A percentile compares a stretch with the other conserved stretches of the same genome.
Evolutionary conservation across 2,113 vertebrate species (phyloP).

Genomic region (Vanacampus margaritifer): DNA sequence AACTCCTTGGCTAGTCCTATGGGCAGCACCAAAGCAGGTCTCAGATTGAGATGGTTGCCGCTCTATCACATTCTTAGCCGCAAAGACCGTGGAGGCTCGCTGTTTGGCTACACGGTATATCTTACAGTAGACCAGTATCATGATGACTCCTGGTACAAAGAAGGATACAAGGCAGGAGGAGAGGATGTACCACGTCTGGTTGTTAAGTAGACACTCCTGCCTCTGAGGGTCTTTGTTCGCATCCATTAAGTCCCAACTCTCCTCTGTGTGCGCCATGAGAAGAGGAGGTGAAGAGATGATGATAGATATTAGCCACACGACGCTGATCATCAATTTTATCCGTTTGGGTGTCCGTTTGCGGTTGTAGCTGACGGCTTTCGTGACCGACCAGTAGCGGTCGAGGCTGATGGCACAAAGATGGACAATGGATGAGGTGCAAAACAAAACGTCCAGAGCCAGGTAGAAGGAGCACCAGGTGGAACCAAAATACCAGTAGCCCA

Average conservation of each 20-base stretch:
- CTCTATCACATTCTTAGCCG: constrained; percentile 62
- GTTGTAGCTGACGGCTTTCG: constrained; percentile 80
- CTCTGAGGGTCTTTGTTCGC: background rate
- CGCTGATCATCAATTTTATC: constrained; percentile 79
- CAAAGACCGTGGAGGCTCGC: constrained; percentile 69
- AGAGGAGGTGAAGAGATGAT: constrained; percentile 82
- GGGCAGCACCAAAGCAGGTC: constrained; percentile 52
- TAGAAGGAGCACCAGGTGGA: constrained; percentile 84
- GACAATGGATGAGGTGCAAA: constrained; percentile 85
- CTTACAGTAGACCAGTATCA: constrained; percentile 83
- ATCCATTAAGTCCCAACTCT: background rate
- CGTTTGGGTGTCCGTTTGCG: constrained; percentile 76
- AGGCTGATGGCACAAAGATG: constrained; percentile 88
- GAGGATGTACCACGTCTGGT: constrained; percentile 86
- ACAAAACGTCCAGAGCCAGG: constrained; percentile 81
- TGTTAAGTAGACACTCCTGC: constrained; percentile 75
- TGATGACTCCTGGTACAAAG: constrained; percentile 81
- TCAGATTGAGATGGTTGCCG: constrained; percentile 61
- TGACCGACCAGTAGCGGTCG: constrained; percentile 86
- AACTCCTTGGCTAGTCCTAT: constrained; percentile 13
- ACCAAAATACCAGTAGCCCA: constrained; percentile 84
- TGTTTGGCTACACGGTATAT: constrained; percentile 80
- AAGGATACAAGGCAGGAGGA: constrained; percentile 83
- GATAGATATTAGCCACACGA: constrained; percentile 76
- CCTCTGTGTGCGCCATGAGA: constrained; percentile 61